Base-by-base conservation (phyloP, 2,113 vertebrate genomes). In the Falco punctatus region DNA sequence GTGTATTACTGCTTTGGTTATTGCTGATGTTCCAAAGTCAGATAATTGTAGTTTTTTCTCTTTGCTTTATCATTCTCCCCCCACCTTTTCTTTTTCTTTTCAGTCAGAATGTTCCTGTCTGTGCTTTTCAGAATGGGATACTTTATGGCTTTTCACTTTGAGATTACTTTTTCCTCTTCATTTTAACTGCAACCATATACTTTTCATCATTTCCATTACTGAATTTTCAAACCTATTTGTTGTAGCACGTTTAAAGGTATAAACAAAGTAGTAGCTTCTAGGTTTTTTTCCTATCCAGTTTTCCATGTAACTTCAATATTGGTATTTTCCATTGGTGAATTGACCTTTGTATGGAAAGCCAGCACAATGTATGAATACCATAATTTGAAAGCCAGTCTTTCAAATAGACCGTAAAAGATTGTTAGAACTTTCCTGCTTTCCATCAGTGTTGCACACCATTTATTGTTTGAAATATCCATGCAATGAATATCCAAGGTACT, bases 1-100 rank as follows among this genome's bases (percentile, higher is more conserved):
- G 65, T 93, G 79, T 86, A 58, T 90, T 95, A 74, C 80, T 96
- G 82, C 91, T 72, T 75, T 79, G 44, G 55, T 95, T 96, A 78
- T 84, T 96, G 92, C 73, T 96, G 94, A 87, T 93, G 81, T 92
- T 96, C 79, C 81, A 69, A 86, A 96, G 92, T 92, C 32, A 57
- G 95, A 94, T 95, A 86, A 90, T 90, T 86, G 52, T 91, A 20
- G 6, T 38, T 52, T 92, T 79, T 95, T 67, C 38, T 66, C n/a
- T 82, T 19, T 77, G 64, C 62, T 69, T 94, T 95, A 85, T 91
- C 44, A 42, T 42, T 42, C 42, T 42, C 42, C 42, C 42, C 42
- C 42, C 42, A 42, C 42, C 3, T 46, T 38, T 38, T 2, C 3
- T 42, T 82, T 77, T 73, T 46, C 40, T 81, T 91, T 73, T 49